These are phyloP conservation scores for Syndactyla subalaris DNA, from an alignment of 2,797 vertebrate genomes.

Conservation along the genomic window DNA sequence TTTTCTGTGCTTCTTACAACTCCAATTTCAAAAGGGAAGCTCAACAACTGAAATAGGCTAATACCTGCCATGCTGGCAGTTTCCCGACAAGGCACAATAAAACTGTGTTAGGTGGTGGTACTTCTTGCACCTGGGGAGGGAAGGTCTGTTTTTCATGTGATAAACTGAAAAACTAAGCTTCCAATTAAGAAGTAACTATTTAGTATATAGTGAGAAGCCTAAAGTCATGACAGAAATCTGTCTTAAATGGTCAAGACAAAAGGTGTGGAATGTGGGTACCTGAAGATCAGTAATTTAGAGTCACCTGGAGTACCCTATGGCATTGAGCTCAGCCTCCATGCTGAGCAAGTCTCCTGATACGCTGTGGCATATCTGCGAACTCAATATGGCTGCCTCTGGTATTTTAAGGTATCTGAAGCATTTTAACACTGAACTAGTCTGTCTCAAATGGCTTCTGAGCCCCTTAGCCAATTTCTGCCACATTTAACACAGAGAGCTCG, in stretches of 20 bases:
- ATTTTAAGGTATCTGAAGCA: neutral
- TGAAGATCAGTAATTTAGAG: accelerated
- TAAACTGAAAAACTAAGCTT: neutral
- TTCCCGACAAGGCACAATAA: neutral
- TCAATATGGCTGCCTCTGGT: neutral
- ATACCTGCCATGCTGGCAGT: neutral
- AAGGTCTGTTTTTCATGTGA: neutral
- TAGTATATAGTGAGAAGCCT: neutral
- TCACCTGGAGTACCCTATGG: neutral
- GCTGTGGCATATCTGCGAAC: neutral
- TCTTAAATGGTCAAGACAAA: neutral
- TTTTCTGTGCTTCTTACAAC: neutral
- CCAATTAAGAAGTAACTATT: neutral
- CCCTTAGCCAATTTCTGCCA: neutral
- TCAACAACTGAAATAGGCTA: neutral
- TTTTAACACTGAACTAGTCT: neutral
- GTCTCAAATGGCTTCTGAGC: neutral
- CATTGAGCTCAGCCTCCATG: neutral
- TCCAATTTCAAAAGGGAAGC: neutral
- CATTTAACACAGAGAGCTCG: neutral
- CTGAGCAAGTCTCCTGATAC: neutral
- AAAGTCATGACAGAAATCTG: neutral
- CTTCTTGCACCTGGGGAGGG: neutral
- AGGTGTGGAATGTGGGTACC: neutral
- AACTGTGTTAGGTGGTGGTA: neutral